These are phyloP conservation scores for Andrena chrysosceles DNA, from an alignment of 2,888 invertebrate species.

Conservation along the genomic window DNA sequence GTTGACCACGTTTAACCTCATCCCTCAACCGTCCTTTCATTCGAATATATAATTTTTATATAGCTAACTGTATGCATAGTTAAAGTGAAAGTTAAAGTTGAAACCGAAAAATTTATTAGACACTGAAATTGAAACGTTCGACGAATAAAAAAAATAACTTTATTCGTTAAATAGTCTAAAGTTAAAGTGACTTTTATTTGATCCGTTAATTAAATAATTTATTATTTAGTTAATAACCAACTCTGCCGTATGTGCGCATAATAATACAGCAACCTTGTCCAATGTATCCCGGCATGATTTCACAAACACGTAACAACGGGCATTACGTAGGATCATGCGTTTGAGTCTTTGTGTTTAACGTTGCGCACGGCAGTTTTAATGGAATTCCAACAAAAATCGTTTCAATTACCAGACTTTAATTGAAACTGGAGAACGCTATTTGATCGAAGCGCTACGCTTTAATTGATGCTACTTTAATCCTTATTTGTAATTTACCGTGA, in stretches of 20 bases:
- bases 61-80: no score
- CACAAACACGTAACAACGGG: not conserved
- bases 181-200: no score
- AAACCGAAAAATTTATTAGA: no score
- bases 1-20: not conserved
- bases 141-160: no score
- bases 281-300: not conserved
- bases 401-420: constrained; percentile 42
- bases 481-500: constrained; percentile 36
- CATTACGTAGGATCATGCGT: not conserved
- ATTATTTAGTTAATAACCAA: no score
- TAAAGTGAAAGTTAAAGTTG: no score
- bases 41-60: no score
- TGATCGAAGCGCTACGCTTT: constrained; percentile 16
- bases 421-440: constrained; percentile 8
- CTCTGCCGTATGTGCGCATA: not conserved
- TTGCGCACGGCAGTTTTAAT: constrained; percentile 4
- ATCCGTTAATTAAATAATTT: no score
- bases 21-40: no score
- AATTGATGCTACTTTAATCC: constrained; percentile 42
- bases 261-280: not conserved
- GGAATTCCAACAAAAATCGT: constrained; percentile 30
- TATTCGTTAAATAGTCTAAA: no score
- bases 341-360: not conserved
- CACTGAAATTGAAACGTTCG: no score